Evolutionary conservation across 53 echinoderm and acorn worm genomes (phyloP).

Genomic region (Astropecten irregularis): DNA sequence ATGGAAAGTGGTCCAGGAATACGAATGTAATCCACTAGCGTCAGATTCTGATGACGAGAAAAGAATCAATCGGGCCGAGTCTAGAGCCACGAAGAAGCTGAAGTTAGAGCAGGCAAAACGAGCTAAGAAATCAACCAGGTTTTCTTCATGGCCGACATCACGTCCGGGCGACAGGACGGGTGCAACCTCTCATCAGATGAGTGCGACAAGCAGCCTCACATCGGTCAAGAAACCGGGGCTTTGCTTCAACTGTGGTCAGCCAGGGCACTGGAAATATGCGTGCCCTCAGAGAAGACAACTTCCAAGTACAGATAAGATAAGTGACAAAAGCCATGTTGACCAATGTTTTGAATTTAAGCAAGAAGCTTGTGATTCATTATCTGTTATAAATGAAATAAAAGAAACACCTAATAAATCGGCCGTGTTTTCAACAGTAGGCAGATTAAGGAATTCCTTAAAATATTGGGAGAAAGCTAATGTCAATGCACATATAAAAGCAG

Average conservation of each 20-base stretch:
- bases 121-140: background rate
- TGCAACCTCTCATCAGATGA: too few relatives aligned
- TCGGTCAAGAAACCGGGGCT: background rate
- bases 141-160: background rate
- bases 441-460: background rate
- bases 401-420: too few relatives aligned
- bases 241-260: background rate
- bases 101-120: background rate
- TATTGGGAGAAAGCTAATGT: background rate
- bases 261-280: slow-evolving; percentile 4
- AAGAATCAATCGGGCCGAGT: background rate
- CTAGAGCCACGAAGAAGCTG: background rate
- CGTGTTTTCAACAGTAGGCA: background rate
- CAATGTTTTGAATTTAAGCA: too few relatives aligned
- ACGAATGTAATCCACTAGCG: background rate
- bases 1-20: background rate
- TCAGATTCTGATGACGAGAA: slow-evolving; percentile 2
- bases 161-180: too few relatives aligned
- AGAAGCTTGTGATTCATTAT: too few relatives aligned
- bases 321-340: background rate
- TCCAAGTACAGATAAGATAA: background rate
- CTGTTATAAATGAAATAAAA: too few relatives aligned
- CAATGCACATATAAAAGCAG: background rate
- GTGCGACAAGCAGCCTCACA: background rate
- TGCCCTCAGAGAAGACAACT: background rate